Evolutionary conservation across 2,888 invertebrate genomes (phyloP).

Genomic region (Perizoma flavofasciatum): DNA sequence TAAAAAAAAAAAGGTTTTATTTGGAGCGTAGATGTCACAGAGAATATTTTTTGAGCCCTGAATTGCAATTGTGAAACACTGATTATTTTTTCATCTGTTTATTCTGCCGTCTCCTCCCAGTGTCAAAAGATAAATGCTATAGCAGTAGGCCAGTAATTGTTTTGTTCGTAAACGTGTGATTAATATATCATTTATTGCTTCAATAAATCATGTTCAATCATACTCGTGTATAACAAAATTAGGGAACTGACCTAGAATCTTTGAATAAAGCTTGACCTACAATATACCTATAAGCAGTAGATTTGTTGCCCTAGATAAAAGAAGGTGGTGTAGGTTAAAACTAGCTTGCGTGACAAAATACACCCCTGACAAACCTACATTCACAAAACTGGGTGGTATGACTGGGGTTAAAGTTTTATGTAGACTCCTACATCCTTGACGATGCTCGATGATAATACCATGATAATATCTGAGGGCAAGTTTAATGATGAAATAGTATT

Average conservation of each 20-base stretch:
- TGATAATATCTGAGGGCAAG: no score
- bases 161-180: neutral
- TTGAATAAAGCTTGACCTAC: slow-evolving; percentile 37
- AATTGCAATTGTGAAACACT: no score
- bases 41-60: no score
- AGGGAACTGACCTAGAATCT: slow-evolving; percentile 44
- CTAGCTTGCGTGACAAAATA: slow-evolving; percentile 8
- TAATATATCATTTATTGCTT: slow-evolving; percentile 5
- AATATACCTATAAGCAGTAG: slow-evolving; percentile 30
- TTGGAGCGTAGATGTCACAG: neutral
- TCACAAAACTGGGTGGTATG: neutral
- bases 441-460: no score
- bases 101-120: no score
- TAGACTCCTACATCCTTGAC: no score
- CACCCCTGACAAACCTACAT: slow-evolving; percentile 4
- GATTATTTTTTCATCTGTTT: no score
- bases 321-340: slow-evolving; percentile 8
- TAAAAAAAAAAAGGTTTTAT: slow-evolving; percentile 1
- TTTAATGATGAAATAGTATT: no score
- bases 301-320: slow-evolving; percentile 44
- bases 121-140: no score
- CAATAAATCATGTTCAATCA: neutral
- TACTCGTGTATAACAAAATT: slow-evolving; percentile 15
- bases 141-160: no score
- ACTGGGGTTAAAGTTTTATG: neutral